Evolutionary conservation across 2,797 vertebrate species (phyloP).

Genomic region (Furcifer pardalis): DNA sequence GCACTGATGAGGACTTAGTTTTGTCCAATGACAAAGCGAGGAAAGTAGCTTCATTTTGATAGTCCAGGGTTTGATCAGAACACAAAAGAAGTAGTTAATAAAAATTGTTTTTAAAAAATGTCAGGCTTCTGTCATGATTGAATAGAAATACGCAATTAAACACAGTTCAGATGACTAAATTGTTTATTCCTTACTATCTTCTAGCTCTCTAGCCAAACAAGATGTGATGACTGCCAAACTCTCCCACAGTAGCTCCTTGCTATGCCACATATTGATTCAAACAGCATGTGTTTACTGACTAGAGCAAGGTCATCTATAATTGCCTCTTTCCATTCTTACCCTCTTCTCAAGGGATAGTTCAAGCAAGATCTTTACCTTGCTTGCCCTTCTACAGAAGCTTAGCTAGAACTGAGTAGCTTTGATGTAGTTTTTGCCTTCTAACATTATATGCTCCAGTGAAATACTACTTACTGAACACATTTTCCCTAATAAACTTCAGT

Average conservation of each 20-base stretch:
- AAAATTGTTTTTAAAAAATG: not conserved
- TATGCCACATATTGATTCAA: conserved; percentile 21
- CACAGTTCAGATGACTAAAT: not conserved
- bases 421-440: not conserved
- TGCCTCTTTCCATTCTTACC: conserved; percentile 27
- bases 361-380: conserved; percentile 23
- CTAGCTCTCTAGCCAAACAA: not conserved
- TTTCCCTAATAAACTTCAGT: not conserved
- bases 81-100: too few species aligned
- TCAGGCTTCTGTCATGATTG: not conserved
- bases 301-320: conserved; percentile 32
- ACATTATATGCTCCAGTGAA: conserved; percentile 2
- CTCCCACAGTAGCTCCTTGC: conserved; percentile 1
- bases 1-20: too few species aligned
- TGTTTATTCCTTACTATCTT: not conserved
- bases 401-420: conserved; percentile 15
- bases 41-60: too few species aligned
- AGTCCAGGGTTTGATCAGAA: too few species aligned
- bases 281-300: not conserved
- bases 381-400: conserved; percentile 19
- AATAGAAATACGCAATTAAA: not conserved
- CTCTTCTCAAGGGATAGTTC: conserved; percentile 24
- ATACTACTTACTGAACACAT: not conserved
- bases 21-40: too few species aligned
- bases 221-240: conserved; percentile 1